Evolutionary conservation across 2,113 vertebrate genomes (phyloP), one percentile per base, ranked within the genome.

Genomic region (Sebastes fasciatus): DNA sequence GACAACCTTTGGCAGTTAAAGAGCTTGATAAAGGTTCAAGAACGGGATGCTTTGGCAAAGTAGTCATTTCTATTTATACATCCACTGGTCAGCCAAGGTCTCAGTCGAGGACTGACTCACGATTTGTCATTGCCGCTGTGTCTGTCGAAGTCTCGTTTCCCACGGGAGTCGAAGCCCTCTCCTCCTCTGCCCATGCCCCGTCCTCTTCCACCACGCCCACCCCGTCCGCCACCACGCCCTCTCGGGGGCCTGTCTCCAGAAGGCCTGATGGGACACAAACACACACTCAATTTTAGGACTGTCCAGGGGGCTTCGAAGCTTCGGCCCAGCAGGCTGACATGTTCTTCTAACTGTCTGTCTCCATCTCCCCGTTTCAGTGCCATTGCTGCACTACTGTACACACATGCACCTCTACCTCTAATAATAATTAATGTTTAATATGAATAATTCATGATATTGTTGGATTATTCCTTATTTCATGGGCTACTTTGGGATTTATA

Each of bases 61-160:
- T 1, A 23, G 13, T 69, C 4, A 4, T 19, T 48, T 49, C 26
- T 46, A 55, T 55, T 60, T 71, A 10, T 45, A 42, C 9, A 34
- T 19, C 40, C 17, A 0, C n/a, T 6, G 60, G 19, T 40, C 77
- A 19, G 62, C 7, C 6, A 0, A 34, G 55, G 76, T 19, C 51
- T 42, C 23, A 19, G 45, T 58, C 16, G 26, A 60, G 9, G 1
- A 8, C 40, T 49, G 63, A 97, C 98, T 99, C 96, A 99, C 98
- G 97, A 96, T 97, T 98, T 96, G 95, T 99, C 98, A 34, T 95
- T 98, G 94, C 97, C 96, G 51, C 98, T 99, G 87, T 99, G 98
- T 89, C 98, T 96, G 94, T 99, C 98, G 45, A 98, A 99, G 92
- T 99, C 98, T 68, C 98, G 97, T 60, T 99, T 99, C 74, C 98